These are phyloP conservation scores for Cheilosia vernalis DNA, from an alignment of 2,888 invertebrate species.

Conservation along the genomic window DNA sequence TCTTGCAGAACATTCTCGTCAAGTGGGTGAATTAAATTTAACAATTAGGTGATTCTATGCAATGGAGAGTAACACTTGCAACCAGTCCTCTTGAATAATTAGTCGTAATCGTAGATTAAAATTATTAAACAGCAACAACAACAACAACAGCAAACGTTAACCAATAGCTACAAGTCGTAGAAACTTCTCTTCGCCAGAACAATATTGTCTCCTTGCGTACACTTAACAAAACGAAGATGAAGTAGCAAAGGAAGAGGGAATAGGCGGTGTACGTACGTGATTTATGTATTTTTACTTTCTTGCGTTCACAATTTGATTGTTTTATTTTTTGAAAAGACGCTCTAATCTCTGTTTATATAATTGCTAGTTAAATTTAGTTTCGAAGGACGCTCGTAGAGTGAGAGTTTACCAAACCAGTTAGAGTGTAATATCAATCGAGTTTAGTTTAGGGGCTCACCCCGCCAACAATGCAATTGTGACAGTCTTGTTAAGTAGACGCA, in stretches of 20 bases:
- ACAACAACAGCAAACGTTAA: slow-evolving; percentile 43
- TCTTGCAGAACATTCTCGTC: slow-evolving; percentile 80
- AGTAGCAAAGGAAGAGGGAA: background rate
- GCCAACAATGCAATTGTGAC: slow-evolving; percentile 23
- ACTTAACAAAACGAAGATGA: slow-evolving; percentile 19
- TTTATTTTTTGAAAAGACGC: background rate
- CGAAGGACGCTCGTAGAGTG: slow-evolving; percentile 40
- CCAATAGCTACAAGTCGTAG: slow-evolving; percentile 48
- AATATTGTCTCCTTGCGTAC: slow-evolving; percentile 19
- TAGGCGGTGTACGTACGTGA: slow-evolving; percentile 44
- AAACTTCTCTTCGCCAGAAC: slow-evolving; percentile 42
- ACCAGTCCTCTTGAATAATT: slow-evolving; percentile 66
- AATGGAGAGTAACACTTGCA: slow-evolving; percentile 33
- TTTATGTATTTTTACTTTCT: slow-evolving; percentile 28
- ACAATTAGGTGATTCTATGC: slow-evolving; percentile 3
- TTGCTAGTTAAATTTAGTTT: background rate
- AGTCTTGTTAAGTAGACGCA: slow-evolving; percentile 17
- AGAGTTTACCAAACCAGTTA: slow-evolving; percentile 18
- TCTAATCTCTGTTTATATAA: slow-evolving; percentile 17
- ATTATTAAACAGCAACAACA: slow-evolving; percentile 32
- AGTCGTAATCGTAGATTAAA: slow-evolving; percentile 69
- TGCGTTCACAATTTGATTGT: slow-evolving; percentile 37
- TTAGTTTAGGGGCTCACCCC: slow-evolving; percentile 18
- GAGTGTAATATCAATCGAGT: slow-evolving; percentile 3
- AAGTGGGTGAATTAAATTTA: slow-evolving; percentile 82